Percentiles rank a stretch among this genome's conserved stretches.
Evolutionary conservation across 2,113 vertebrate genomes (phyloP).

Genomic region (Sorex araneus): DNA sequence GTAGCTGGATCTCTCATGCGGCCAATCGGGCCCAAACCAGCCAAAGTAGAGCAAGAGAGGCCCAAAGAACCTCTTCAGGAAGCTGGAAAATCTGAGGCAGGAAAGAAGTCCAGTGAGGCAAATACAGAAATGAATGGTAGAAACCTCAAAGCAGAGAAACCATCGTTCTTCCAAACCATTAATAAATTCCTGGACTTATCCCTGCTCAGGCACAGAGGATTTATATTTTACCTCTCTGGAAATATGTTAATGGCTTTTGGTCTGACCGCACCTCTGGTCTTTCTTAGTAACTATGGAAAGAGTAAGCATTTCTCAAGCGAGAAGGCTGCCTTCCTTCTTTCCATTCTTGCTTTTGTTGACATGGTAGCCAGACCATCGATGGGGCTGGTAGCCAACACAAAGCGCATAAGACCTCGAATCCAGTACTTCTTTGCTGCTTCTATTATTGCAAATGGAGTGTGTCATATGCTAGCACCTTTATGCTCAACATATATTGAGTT

Average conservation of each 20-base stretch:
- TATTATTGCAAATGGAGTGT: conserved; percentile 90
- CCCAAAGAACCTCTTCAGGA: conserved; percentile 84
- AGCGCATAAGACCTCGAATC: conserved; percentile 93
- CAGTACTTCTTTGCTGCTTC: conserved; percentile 95
- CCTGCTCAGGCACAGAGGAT: conserved; percentile 95
- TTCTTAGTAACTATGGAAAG: conserved; percentile 95
- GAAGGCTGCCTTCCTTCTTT: conserved; percentile 95
- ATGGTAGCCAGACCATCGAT: conserved; percentile 96
- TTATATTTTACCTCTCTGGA: conserved; percentile 93
- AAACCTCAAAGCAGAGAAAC: conserved; percentile 85
- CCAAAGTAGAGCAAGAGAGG: conserved; percentile 83
- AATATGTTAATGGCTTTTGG: conserved; percentile 95
- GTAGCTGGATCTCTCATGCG: conserved; percentile 95
- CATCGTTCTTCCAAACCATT: conserved; percentile 87
- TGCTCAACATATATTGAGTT: conserved; percentile 91
- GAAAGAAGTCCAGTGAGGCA: conserved; percentile 76
- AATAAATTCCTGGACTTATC: conserved; percentile 94
- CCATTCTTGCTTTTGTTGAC: conserved; percentile 94
- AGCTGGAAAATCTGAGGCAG: conserved; percentile 67
- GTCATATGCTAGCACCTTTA: conserved; percentile 92
- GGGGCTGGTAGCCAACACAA: conserved; percentile 95
- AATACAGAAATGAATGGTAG: conserved; percentile 82
- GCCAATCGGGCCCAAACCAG: conserved; percentile 92
- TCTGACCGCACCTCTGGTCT: conserved; percentile 94
- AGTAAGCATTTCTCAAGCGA: conserved; percentile 93